These are phyloP conservation scores for Sebastolobus alascanus DNA, from an alignment of 2,797 vertebrate genomes.

Conservation along the genomic window DNA sequence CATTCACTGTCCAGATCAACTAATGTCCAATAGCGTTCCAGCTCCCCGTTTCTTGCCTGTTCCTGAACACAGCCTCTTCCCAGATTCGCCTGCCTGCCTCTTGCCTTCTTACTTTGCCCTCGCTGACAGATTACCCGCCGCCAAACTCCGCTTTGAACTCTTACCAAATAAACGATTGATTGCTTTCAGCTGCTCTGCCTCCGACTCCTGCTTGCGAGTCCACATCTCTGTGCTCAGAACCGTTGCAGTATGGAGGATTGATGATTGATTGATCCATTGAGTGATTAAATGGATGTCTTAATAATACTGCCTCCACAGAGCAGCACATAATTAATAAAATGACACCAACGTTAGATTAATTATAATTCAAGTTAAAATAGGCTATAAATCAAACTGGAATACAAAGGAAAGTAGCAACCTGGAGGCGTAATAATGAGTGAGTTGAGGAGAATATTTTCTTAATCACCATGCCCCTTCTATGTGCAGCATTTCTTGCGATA, in stretches of 20 bases:
- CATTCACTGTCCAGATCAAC: neutral
- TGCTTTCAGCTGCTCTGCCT: neutral
- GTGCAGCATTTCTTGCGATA: neutral
- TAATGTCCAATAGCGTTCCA: neutral
- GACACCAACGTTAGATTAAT: constrained; percentile 41
- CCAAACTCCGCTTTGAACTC: constrained; percentile 3
- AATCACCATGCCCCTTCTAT: neutral
- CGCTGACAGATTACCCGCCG: neutral
- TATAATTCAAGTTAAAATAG: constrained; percentile 29
- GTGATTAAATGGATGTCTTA: constrained; percentile 40
- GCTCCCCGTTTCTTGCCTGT: neutral
- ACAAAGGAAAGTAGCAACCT: neutral
- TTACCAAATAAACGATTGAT: constrained; percentile 11
- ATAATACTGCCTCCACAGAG: constrained; percentile 24
- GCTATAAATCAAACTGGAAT: constrained; percentile 32
- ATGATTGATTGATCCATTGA: constrained; percentile 46
- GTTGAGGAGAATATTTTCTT: constrained; percentile 8
- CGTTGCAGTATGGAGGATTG: neutral
- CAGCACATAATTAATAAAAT: constrained; percentile 38
- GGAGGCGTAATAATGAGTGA: constrained; percentile 6
- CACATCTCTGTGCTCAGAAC: neutral
- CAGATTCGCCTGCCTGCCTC: neutral
- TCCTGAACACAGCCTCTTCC: constrained; percentile 1
- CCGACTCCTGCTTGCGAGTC: neutral
- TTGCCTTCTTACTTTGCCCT: neutral